Base-by-base conservation (phyloP, 2,888 invertebrate species). In the Doris montereyensis region DNA sequence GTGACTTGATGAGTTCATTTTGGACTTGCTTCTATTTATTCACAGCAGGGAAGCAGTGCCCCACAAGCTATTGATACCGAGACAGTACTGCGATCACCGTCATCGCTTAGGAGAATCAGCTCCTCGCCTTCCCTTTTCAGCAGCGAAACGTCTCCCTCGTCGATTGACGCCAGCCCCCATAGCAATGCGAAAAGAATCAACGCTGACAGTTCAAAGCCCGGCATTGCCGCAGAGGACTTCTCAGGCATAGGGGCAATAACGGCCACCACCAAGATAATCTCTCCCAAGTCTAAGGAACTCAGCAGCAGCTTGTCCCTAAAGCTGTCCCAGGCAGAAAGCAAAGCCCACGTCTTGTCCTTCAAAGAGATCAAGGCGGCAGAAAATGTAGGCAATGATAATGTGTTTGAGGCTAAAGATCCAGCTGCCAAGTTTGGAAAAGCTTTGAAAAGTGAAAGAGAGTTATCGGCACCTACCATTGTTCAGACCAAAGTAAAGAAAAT, bases 101-200 rank as follows among this genome's bases (percentile, higher is more conserved):
- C 58, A 17, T 58, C 75, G 21, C 32, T 83, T 17, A 77, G 81
- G 4, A 80, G 82, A 57, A 84, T 84, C 73, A 87, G 84, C 77
- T 88, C 88, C 28, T 87, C 87, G 8, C 88, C 88, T 1, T 88
- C 88, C 13, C 72, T 88, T n/a, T n/a, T n/a, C 30, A 28, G 17
- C 17, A 26, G n/a, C 5, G 35, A 21, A 30, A 24, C 17, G 35
- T 21, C 17, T 41, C 35, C n/a, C 68, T 28, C 28, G n/a, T 24
- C n/a, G 71, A 5, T 26, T 24, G 17, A 17, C 21, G 26, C n/a
- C n/a, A n/a, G 26, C 3, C 35, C 52, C 8, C 41, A 30, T 24
- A 41, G 17, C 10, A 13, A 26, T 4, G 24, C 35, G 13, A 73
- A 57, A 58, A 67, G 58, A 62, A 57, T 74, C 26, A 60, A 75